Conservation (phyloP, 2,888 invertebrate species). For the Bruchidius siliquastri region DNA sequence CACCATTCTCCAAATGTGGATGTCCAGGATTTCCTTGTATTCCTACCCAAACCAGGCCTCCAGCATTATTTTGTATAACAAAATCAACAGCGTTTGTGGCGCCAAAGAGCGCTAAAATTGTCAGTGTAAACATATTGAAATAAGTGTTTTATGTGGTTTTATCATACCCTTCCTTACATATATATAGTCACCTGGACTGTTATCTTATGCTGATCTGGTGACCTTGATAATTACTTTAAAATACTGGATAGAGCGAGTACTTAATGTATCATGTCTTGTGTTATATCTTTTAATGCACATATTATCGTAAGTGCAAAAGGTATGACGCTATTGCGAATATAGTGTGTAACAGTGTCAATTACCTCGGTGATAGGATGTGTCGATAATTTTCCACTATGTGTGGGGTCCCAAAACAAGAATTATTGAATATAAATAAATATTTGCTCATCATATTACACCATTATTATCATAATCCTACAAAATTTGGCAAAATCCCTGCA, state of each 20-base stretch:
- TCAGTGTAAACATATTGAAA: neutral
- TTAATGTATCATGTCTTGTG: neutral
- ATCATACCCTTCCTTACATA: neutral
- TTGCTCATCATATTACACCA: too few relatives aligned
- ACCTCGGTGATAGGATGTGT: too few relatives aligned
- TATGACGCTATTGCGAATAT: neutral
- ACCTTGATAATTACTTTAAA: neutral
- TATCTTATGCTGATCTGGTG: too few relatives aligned
- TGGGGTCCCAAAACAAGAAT: too few relatives aligned
- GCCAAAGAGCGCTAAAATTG: slow-evolving; percentile 2
- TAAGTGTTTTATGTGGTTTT: neutral
- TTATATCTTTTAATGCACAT: neutral
- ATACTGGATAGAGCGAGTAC: neutral
- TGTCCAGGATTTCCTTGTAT: slow-evolving; percentile 33
- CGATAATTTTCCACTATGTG: too few relatives aligned
- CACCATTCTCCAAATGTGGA: slow-evolving; percentile 30
- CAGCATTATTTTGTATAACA: slow-evolving; percentile 30
- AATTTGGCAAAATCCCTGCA: too few relatives aligned
- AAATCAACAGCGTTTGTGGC: slow-evolving; percentile 23
- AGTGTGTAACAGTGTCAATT: neutral
- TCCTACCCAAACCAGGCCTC: slow-evolving; percentile 34
- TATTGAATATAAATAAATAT: too few relatives aligned
- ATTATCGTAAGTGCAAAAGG: neutral
- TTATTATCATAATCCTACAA: too few relatives aligned
- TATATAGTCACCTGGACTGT: too few relatives aligned